phyloP scores from a whole-genome alignment of 2,113 vertebrate genomes.

The Channa maculata region DNA sequence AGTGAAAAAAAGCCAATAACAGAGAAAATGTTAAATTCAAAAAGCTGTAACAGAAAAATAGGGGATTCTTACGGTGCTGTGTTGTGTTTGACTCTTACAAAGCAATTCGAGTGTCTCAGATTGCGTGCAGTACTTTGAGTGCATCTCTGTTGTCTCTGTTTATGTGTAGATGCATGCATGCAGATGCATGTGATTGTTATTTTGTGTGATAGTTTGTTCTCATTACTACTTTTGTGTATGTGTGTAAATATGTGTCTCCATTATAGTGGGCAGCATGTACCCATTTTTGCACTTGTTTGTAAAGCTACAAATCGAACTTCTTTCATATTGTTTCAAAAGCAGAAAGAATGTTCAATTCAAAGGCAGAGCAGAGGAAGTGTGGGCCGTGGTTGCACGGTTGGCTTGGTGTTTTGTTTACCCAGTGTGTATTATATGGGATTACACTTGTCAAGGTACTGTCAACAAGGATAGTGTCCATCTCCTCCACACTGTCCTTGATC shows the following conservation, averaged over 20 bases:
- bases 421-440: conserved; percentile 80
- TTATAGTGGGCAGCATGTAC: conserved; percentile 36
- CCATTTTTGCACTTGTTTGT: conserved; percentile 71
- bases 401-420: conserved; percentile 81
- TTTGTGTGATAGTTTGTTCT: conserved; percentile 52
- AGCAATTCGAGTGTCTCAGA: conserved; percentile 14
- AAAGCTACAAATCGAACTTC: conserved; percentile 56
- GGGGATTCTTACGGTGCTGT: background rate
- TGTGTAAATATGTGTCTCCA: conserved; percentile 44
- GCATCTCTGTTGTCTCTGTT: conserved; percentile 35
- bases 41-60: too few species aligned
- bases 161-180: conserved; percentile 29
- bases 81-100: conserved; percentile 27
- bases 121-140: conserved; percentile 6
- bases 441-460: conserved; percentile 86
- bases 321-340: conserved; percentile 75
- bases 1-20: background rate
- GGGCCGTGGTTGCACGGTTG: conserved; percentile 76
- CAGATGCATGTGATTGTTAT: conserved; percentile 49
- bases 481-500: conserved; percentile 80
- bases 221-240: conserved; percentile 45
- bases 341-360: conserved; percentile 76
- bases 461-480: conserved; percentile 84
- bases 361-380: conserved; percentile 74
- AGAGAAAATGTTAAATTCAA: too few species aligned